Conservation (phyloP, 2,888 invertebrate species). For the Leptodirus hochenwartii region DNA sequence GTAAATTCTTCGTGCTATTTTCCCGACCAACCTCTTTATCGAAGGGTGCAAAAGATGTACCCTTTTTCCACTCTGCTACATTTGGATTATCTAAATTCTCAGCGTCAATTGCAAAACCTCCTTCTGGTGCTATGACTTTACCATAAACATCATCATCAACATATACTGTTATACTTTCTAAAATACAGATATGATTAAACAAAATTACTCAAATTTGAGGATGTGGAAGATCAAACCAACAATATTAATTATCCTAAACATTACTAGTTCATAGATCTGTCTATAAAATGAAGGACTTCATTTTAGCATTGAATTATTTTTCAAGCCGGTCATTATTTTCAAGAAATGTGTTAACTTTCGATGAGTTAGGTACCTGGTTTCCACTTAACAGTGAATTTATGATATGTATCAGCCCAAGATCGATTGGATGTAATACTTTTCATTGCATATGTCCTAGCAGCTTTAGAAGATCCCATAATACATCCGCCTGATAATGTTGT, state of each 20-base stretch:
- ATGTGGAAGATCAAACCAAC: too few relatives aligned
- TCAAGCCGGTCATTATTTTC: too few relatives aligned
- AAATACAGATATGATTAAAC: constrained; percentile 12
- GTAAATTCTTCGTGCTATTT: constrained; percentile 1
- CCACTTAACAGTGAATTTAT: constrained; percentile 38
- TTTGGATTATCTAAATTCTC: constrained; percentile 20
- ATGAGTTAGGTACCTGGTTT: constrained; percentile 30
- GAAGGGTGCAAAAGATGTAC: constrained; percentile 48
- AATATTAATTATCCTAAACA: too few relatives aligned
- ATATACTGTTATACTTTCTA: constrained; percentile 31
- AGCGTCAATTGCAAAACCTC: constrained; percentile 22
- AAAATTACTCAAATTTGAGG: constrained; percentile 4
- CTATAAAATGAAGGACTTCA: too few relatives aligned
- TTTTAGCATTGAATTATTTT: too few relatives aligned
- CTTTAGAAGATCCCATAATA: constrained; percentile 18
- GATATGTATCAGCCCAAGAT: constrained; percentile 33
- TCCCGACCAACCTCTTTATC: constrained; percentile 63
- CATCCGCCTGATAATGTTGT: constrained; percentile 20
- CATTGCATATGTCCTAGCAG: constrained; percentile 19
- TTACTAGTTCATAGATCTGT: too few relatives aligned
- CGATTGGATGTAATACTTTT: constrained; percentile 12
- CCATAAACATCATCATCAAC: constrained; percentile 36
- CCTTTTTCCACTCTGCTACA: constrained; percentile 36
- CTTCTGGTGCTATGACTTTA: constrained; percentile 21
- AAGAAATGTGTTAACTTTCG: too few relatives aligned